Base-by-base conservation (phyloP, 1,140 invertebrate genomes). In the Drosophila saltans region DNA sequence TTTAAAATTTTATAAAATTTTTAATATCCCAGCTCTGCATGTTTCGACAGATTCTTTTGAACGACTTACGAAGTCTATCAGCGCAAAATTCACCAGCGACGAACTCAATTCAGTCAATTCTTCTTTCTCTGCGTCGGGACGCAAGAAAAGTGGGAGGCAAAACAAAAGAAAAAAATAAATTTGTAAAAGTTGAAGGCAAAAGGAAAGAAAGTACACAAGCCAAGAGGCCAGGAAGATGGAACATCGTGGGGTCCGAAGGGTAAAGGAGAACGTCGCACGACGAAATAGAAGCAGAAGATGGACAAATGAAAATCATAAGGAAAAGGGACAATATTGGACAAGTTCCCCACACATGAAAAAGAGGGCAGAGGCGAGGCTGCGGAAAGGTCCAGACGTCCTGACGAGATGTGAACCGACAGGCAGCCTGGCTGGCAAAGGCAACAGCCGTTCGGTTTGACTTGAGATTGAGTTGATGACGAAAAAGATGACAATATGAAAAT, bases 401-500 rank as follows among this genome's bases (percentile, higher is more conserved):
- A 89, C 81, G 84, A 89, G 78, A 89, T 84, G 74, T 69, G 68
- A 89, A 79, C 69, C 77, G 85, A 89, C 85, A 89, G 84, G 68
- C 45, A 61, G 71, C 66, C 8, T 10, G 21, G 2, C 45, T 52
- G 45, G 45, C 45, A 10, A 52, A 78, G 73, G 76, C 78, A 84
- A 78, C 84, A 88, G 83, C 69, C 72, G 79, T 88, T 86, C 33
- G 80, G 83, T 80, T 88, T 86, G 83, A 86, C 83, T 86, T 88
- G 83, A 88, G 77, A 81, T 86, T 86, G 82, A 88, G 83, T 89
- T 89, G 84, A 89, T 89, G 84, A 83, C 84, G 78, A 89, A 80
- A 86, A 80, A 89, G 80, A 89, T 89, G 84, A 89, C 84, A 89
- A 89, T 78, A 89, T 89, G 84, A 84, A 89, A 89, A 89, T 89